These are phyloP conservation scores for Hylaea fasciaria DNA, from an alignment of 2,888 invertebrate genomes.

Conservation along the genomic window DNA sequence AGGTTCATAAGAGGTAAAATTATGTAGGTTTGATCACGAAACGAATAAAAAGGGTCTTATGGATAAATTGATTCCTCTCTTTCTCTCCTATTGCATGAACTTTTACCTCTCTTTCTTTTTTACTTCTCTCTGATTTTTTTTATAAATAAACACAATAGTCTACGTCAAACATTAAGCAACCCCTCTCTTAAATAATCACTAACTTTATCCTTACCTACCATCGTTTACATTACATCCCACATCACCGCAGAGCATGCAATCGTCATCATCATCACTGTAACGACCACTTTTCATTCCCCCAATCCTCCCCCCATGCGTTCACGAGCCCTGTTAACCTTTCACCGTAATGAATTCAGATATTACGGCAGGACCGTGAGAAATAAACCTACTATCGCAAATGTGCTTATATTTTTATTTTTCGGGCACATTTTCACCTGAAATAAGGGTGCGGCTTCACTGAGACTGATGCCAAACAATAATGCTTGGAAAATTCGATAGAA, in stretches of 20 bases:
- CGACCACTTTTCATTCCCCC: conserved; percentile 9
- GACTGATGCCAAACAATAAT: background rate
- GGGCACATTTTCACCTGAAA: conserved; percentile 23
- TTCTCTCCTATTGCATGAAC: too few relatives aligned
- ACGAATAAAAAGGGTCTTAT: too few relatives aligned
- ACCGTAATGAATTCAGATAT: conserved; percentile 34
- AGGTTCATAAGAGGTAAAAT: too few relatives aligned
- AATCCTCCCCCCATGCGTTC: conserved; percentile 1
- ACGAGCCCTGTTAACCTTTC: conserved; percentile 30
- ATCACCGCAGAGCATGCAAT: conserved; percentile 25
- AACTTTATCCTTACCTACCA: background rate
- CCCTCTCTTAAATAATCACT: background rate
- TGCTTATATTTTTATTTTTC: conserved; percentile 24
- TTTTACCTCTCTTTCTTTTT: too few relatives aligned
- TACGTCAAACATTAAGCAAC: too few relatives aligned
- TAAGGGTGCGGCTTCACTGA: conserved; percentile 5
- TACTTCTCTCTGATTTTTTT: too few relatives aligned
- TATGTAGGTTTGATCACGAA: too few relatives aligned
- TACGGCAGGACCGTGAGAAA: conserved; percentile 22
- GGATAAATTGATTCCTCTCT: too few relatives aligned
- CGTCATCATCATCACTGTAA: conserved; percentile 26
- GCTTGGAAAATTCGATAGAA: too few relatives aligned
- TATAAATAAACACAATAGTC: too few relatives aligned
- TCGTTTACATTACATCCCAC: background rate
- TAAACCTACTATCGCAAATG: conserved; percentile 27